Evolutionary conservation across 2,888 invertebrate genomes (phyloP), one percentile per base, ranked within the genome.

Genomic region (Scaptodrosophila latifasciaeformis): DNA sequence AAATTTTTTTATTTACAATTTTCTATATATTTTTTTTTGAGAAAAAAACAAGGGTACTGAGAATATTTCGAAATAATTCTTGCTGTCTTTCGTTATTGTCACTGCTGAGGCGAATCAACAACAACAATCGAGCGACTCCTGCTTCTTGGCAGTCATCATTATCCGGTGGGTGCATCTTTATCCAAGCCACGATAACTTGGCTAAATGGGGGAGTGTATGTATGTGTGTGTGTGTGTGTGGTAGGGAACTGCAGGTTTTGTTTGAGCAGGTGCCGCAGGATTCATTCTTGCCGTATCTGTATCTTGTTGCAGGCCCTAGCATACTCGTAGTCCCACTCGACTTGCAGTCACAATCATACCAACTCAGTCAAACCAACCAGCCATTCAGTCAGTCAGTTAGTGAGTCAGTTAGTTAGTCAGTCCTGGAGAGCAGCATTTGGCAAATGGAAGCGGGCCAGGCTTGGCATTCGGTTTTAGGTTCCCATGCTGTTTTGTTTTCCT

Each of bases 231-330:
- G 31, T 43, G 43, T 44, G 27, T 47, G 44, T 43, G 56, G 54
- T 49, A 15, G 49, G 49, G 56, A 66, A 74, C 67, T 63, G 76
- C 69, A 63, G 59, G 67, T 70, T 70, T 68, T 75, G 69, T 66
- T 80, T 70, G 81, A 61, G 64, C 61, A 74, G 43, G 51, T 50
- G 76, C 81, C 81, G 59, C 67, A 67, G 81, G 76, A 71, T 65
- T 81, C 71, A 77, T 81, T 81, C 71, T 70, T 75, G 62, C 66
- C 60, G 52, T 39, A 30, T 49, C 45, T 70, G 67, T 66, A 68
- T 70, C 74, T 71, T 77, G 75, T 67, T 70, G 70, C 67, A 72
- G 48, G 18, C 34, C 19, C 13, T 12, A 24, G 19, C 17, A 29
- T n/a, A n/a, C n/a, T n/a, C n/a, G n/a, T 35, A 3, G 21, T n/a